A percentile compares a stretch with the other conserved stretches of the same genome.
Conservation (phyloP, 2,888 invertebrate species). For the Apamea crenata region DNA sequence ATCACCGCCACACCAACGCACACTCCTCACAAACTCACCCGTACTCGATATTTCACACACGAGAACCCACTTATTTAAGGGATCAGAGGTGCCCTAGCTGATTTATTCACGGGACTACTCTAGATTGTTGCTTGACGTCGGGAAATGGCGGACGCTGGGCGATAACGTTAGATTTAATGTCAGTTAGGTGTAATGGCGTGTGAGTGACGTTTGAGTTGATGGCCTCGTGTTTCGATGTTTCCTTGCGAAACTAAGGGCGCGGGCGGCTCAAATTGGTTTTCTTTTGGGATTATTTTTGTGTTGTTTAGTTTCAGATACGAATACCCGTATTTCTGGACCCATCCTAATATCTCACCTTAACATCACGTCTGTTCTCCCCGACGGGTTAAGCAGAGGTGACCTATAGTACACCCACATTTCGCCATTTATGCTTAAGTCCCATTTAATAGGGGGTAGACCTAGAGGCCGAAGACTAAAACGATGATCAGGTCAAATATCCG, state of each 20-base stretch:
- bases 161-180: conserved; percentile 65
- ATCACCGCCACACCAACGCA: conserved; percentile 33
- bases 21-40: conserved; percentile 53
- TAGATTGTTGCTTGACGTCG: conserved; percentile 73
- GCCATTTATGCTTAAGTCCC: no score
- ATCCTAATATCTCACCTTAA: neutral
- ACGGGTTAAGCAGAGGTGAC: neutral
- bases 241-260: conserved; percentile 22
- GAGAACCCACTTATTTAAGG: conserved; percentile 87
- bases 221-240: conserved; percentile 50
- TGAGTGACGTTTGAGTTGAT: conserved; percentile 65
- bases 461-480: neutral
- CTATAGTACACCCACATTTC: no score
- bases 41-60: conserved; percentile 87
- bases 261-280: conserved; percentile 15
- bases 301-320: conserved; percentile 11
- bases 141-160: conserved; percentile 65
- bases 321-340: neutral
- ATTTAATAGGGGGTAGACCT: no score
- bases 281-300: conserved; percentile 5
- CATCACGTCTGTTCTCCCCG: neutral
- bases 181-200: conserved; percentile 67
- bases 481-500: no score
- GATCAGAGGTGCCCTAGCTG: conserved; percentile 86
- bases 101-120: conserved; percentile 84